Conservation (phyloP, 2,888 invertebrate genomes). For the Camptogramma bilineatum region DNA sequence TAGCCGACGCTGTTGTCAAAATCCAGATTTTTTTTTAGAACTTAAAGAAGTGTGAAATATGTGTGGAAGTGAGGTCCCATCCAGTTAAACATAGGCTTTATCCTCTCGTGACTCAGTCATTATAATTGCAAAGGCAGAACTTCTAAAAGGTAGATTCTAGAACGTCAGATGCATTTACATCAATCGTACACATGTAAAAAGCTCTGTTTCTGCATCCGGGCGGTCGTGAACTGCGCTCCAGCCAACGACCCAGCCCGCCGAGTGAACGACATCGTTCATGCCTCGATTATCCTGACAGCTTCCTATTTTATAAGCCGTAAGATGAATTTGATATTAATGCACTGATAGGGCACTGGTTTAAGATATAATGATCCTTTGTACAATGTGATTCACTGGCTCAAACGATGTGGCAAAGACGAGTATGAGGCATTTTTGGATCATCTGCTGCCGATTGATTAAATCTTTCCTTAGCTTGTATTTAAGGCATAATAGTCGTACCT, state of each 20-base stretch:
- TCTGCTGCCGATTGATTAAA: neutral
- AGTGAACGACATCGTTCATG: slow-evolving; percentile 79
- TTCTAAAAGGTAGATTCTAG: neutral
- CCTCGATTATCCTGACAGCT: slow-evolving; percentile 77
- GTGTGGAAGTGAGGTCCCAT: too few species aligned
- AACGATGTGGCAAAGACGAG: neutral
- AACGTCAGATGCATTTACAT: neutral
- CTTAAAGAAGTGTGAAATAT: too few species aligned
- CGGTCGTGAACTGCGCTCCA: slow-evolving; percentile 66
- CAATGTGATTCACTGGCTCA: slow-evolving; percentile 8
- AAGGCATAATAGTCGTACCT: too few species aligned
- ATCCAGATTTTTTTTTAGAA: too few species aligned
- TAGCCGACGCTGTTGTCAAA: too few species aligned
- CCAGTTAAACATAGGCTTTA: too few species aligned
- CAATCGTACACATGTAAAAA: slow-evolving; percentile 10
- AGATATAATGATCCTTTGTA: slow-evolving; percentile 30
- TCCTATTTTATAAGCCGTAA: slow-evolving; percentile 56
- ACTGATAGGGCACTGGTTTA: slow-evolving; percentile 29
- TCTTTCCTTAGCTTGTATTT: neutral
- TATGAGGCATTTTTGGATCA: neutral
- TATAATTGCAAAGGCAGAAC: too few species aligned
- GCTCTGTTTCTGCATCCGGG: slow-evolving; percentile 50
- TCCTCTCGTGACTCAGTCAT: too few species aligned
- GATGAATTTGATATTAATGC: slow-evolving; percentile 39
- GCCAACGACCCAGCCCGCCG: slow-evolving; percentile 69